Evolutionary conservation across 2,797 vertebrate genomes (phyloP), one percentile per base, ranked within the genome.

Genomic region (Aplochiton taeniatus): DNA sequence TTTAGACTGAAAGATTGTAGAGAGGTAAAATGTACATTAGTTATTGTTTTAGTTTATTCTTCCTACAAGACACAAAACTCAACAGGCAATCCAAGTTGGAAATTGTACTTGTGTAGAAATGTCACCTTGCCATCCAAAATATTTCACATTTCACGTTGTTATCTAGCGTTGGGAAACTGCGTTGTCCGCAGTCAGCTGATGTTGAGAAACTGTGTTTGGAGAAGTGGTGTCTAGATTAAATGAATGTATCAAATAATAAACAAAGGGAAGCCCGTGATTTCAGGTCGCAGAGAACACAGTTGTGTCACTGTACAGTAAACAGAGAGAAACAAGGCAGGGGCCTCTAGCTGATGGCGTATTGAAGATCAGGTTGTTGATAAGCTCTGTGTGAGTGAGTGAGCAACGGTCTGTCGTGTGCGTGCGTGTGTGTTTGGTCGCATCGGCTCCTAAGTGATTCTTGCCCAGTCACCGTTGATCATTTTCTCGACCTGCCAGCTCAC

Each of bases 401-500:
- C 20, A 50, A 19, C 14, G 49, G 31, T 61, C 58, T 46, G 50
- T 61, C n/a, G 16, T 57, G 59, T 7, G 52, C 20, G 8, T 54
- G 45, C 10, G 19, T n/a, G 48, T 49, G 45, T 43, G 56, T 9
- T 43, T 50, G 16, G n/a, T 46, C 67, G 52, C 53, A 71, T 64
- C 63, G 72, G 61, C 78, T 16, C 31, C 31, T 3, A 43, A 71
- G 90, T 87, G 89, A 94, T 93, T 93, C 73, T 87, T 85, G 84
- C 81, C 88, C 90, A 87, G 85, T 92, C 87, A 85, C 91, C 87
- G 86, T 85, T 79, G 89, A 92, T 93, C 91, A 83, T 92, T 95
- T 95, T 94, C 91, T 90, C 92, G 93, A 90, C 90, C 90, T 90
- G 4, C 89, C 84, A 76, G 88, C 89, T 93, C 89, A 93, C 87